Evolutionary conservation across 2,113 vertebrate genomes (phyloP).

Genomic region (human (Homo sapiens)): GRCh38 chr1:97119501-97120000

Average conservation of each 20-base stretch:
- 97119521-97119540: conserved; percentile 57
- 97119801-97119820: conserved; percentile 74
- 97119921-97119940: conserved; percentile 67
- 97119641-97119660: conserved; percentile 76
- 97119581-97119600: conserved; percentile 47
- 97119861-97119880: conserved; percentile 69
- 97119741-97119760: conserved; percentile 72
- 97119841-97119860: conserved; percentile 67
- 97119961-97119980: conserved; percentile 67
- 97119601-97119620: conserved; percentile 66
- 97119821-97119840: conserved; percentile 75
- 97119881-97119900: conserved; percentile 75
- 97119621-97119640: conserved; percentile 75
- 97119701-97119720: conserved; percentile 70
- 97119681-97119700: conserved; percentile 72
- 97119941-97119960: conserved; percentile 69
- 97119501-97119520: not conserved
- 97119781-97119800: conserved; percentile 24
- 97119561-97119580: conserved; percentile 57
- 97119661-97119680: conserved; percentile 72
- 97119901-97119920: conserved; percentile 65
- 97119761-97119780: conserved; percentile 75
- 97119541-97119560: conserved; percentile 34
- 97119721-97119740: conserved; percentile 64
- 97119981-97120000: conserved; percentile 75